Evolutionary conservation across 2,888 invertebrate genomes (phyloP).

Genomic region (Lutraria lutraria): DNA sequence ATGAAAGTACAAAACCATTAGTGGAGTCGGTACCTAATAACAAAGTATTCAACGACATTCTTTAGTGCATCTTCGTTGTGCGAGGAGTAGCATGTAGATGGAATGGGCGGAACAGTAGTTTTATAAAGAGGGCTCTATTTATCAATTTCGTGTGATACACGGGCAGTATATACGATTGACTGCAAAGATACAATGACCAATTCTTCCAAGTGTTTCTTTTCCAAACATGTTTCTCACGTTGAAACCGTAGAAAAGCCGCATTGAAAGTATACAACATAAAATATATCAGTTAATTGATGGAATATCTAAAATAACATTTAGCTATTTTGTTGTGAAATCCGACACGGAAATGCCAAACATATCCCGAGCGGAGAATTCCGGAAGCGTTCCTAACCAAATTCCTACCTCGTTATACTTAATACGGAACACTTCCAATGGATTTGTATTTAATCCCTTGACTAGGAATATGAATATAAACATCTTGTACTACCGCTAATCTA

Average conservation of each 20-base stretch:
- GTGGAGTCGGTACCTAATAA: too few relatives aligned
- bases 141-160: too few relatives aligned
- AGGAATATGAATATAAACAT: background rate
- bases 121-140: too few relatives aligned
- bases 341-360: slow-evolving; percentile 15
- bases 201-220: background rate
- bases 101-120: too few relatives aligned
- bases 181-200: too few relatives aligned
- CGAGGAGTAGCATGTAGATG: too few relatives aligned
- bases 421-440: background rate
- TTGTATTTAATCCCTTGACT: background rate
- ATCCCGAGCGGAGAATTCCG: background rate
- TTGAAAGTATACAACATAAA: background rate
- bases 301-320: background rate
- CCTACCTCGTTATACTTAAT: background rate
- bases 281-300: background rate
- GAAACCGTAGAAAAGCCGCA: background rate
- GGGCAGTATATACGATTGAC: too few relatives aligned
- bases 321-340: background rate
- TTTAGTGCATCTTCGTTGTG: too few relatives aligned
- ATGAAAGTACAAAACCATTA: too few relatives aligned
- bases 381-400: slow-evolving; percentile 4
- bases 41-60: too few relatives aligned
- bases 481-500: background rate
- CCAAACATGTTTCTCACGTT: background rate